Base-by-base conservation (phyloP, 1,140 invertebrate species). In the Drosophila arizonae region DNA sequence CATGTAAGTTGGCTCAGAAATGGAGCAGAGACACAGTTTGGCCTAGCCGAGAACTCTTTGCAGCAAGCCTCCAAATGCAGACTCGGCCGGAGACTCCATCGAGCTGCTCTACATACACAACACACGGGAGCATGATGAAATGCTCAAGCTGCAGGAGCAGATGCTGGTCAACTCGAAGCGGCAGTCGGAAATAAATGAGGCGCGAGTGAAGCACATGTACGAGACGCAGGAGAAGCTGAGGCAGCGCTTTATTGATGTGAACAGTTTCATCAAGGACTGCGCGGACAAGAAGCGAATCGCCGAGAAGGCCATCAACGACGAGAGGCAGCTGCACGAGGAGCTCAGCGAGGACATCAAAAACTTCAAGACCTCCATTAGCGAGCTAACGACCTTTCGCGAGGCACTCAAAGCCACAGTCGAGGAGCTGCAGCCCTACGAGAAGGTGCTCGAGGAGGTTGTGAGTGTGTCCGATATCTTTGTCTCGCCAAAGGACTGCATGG, bases 201-300 rank as follows among this genome's bases (percentile, higher is more conserved):
- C 62, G 10, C 78, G 91, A 1, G 86, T 91, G n/a, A 63, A 75
- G 3, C 56, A 78, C 28, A 81, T 91, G 74, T 81, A 90, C 57
- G 76, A 74, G 48, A 84, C 81, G 8, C 91, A 92, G 54, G 72
- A 77, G 24, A 21, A 81, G n/a, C 52, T 92, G 26, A 68, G 91
- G 11, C 64, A 88, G 41, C 82, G 87, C 26, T 92, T 92, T 43
- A 89, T 92, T 46, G 77, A 86, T 57, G 89, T 90, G 4, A 92
- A 92, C 71, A 79, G 64, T 56, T 92, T 92, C 41, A 90, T 92
- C 13, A 90, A 90, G 68, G 90, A 92, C 39, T 92, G 91, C 13
- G 63, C 39, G 15, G 85, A 90, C 21, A 92, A 92, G 54, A 86
- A 86, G 46, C 61, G 69, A 5, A 24, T 65, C 0, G 86, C 91